Conservation (phyloP, 2,797 vertebrate genomes). For the Pangasius djambal region DNA sequence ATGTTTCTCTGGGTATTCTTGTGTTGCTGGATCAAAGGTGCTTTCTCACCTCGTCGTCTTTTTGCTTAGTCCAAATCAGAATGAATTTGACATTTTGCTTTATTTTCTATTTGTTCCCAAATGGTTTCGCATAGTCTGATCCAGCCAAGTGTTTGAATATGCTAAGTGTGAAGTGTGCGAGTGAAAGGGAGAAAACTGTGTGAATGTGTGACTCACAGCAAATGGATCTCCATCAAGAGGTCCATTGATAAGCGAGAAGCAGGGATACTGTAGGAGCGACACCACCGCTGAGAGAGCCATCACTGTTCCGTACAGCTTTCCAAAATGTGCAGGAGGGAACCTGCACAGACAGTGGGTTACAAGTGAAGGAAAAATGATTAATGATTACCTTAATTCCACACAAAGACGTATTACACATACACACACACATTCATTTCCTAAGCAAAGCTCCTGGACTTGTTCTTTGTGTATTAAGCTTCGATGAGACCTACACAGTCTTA, state of each 20-base stretch:
- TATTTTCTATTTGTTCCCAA: background rate
- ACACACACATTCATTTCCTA: no score
- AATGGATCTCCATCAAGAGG: conserved; percentile 78
- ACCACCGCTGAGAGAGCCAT: conserved; percentile 86
- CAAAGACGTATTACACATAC: background rate
- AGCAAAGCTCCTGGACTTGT: background rate
- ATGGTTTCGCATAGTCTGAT: background rate
- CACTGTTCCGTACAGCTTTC: conserved; percentile 86
- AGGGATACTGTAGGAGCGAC: conserved; percentile 87
- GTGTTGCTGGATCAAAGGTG: background rate
- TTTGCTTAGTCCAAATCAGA: background rate
- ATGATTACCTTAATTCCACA: background rate
- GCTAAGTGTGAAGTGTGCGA: background rate
- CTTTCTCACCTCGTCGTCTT: background rate
- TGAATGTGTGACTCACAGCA: conserved; percentile 78
- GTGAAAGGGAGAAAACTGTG: background rate
- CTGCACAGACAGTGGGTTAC: conserved; percentile 65
- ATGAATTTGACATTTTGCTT: background rate
- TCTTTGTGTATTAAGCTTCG: background rate
- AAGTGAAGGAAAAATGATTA: background rate
- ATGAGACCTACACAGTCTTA: background rate
- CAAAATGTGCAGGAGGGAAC: conserved; percentile 88
- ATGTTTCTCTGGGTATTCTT: background rate
- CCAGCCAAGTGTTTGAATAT: background rate
- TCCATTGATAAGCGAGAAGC: conserved; percentile 80